Conservation (phyloP, 2,888 invertebrate genomes). For the Alcis repandata region DNA sequence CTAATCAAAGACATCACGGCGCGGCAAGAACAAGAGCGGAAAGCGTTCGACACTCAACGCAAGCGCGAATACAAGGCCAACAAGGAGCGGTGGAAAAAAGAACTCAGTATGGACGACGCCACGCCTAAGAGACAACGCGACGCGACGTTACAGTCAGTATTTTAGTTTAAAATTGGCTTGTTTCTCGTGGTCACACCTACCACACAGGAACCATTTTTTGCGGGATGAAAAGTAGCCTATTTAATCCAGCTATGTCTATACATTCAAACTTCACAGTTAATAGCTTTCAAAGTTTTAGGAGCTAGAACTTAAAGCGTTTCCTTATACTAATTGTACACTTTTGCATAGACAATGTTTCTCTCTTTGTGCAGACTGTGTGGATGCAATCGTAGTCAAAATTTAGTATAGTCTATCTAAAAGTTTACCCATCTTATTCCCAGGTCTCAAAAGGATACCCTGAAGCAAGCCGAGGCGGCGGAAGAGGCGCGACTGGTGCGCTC, state of each 20-base stretch:
- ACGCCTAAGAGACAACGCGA: slow-evolving; percentile 96
- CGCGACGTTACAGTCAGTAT: slow-evolving; percentile 92
- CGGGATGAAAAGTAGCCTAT: too few relatives aligned
- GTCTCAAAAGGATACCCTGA: slow-evolving; percentile 96
- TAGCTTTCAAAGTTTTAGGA: too few relatives aligned
- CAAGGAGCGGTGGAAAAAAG: slow-evolving; percentile 98
- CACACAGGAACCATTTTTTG: too few relatives aligned
- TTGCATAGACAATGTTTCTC: too few relatives aligned
- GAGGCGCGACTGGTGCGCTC: slow-evolving; percentile 94
- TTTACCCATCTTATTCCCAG: slow-evolving; percentile 62
- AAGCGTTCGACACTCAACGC: slow-evolving; percentile 96
- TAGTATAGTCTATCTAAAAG: background rate
- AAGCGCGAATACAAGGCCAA: slow-evolving; percentile 98
- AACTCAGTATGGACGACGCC: slow-evolving; percentile 95
- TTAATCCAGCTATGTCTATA: too few relatives aligned
- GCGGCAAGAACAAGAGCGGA: slow-evolving; percentile 96
- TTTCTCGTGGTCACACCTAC: too few relatives aligned
- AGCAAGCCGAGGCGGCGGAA: slow-evolving; percentile 96
- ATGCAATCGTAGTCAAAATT: too few relatives aligned
- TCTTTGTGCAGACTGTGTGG: too few relatives aligned
- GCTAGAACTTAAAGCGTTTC: too few relatives aligned
- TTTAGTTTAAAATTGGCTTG: too few relatives aligned
- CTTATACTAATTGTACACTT: too few relatives aligned
- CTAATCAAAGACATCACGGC: slow-evolving; percentile 95
- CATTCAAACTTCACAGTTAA: too few relatives aligned